These are phyloP conservation scores for Anas platyrhynchos DNA, from an alignment of 2,113 vertebrate genomes.

Conservation along the genomic window DNA sequence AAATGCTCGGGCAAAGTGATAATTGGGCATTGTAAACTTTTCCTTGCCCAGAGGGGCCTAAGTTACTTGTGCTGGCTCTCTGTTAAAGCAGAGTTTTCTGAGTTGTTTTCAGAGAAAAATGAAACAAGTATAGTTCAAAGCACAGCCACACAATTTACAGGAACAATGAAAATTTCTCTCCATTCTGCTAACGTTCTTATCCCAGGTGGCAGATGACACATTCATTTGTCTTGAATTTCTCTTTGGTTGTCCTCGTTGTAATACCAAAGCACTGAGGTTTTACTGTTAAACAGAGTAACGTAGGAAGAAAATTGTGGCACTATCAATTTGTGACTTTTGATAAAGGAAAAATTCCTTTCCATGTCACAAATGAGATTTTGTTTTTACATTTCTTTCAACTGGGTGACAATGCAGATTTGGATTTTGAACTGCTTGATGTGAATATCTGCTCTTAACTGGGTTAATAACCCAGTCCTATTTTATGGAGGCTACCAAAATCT, in stretches of 20 bases:
- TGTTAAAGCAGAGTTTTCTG: background rate
- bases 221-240: background rate
- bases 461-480: background rate
- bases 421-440: background rate
- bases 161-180: background rate
- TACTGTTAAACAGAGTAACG: background rate
- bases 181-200: background rate
- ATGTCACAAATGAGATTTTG: background rate
- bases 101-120: background rate
- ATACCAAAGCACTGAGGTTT: background rate
- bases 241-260: background rate
- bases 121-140: background rate
- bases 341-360: background rate
- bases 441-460: background rate
- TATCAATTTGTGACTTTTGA: background rate
- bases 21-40: background rate
- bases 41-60: background rate
- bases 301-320: background rate
- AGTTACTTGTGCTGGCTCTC: background rate
- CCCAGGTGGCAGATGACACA: background rate
- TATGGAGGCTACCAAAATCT: background rate
- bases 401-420: background rate
- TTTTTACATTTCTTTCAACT: background rate
- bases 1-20: background rate
- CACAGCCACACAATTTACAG: background rate